Evolutionary conservation across 2,888 invertebrate genomes (phyloP).

Genomic region (Operophtera brumata): DNA sequence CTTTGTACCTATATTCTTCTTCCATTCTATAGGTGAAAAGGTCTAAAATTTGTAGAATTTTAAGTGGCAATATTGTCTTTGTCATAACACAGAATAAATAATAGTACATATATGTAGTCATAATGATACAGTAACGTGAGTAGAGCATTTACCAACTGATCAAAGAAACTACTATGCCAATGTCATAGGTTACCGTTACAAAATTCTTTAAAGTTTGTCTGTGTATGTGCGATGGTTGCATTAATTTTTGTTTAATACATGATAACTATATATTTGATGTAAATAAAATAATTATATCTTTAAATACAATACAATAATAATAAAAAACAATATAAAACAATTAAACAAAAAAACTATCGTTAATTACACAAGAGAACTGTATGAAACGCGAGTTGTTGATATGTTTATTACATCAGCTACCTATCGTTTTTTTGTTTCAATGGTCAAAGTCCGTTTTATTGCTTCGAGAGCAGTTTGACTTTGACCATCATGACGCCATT

Average conservation of each 20-base stretch:
- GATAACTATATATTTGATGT: too few relatives aligned
- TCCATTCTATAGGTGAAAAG: not conserved
- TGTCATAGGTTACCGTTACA: not conserved
- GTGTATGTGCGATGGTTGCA: too few relatives aligned
- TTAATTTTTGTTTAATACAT: too few relatives aligned
- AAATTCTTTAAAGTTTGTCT: not conserved
- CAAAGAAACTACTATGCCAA: slow-evolving; percentile 2
- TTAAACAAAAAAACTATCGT: too few relatives aligned
- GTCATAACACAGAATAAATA: too few relatives aligned
- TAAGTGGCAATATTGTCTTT: not conserved
- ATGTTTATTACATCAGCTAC: not conserved
- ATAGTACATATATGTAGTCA: too few relatives aligned
- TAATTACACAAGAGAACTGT: too few relatives aligned
- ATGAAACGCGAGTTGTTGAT: too few relatives aligned
- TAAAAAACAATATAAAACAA: too few relatives aligned
- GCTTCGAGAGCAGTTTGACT: not conserved
- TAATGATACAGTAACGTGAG: not conserved
- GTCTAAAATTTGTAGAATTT: not conserved
- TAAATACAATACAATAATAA: too few relatives aligned
- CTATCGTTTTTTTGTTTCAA: too few relatives aligned
- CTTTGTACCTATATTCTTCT: not conserved
- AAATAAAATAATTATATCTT: too few relatives aligned
- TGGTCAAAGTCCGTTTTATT: slow-evolving; percentile 3
- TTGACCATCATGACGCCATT: slow-evolving; percentile 12
- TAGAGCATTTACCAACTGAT: not conserved